Evolutionary conservation across 2,888 invertebrate species (phyloP).

Genomic region (Oscheius sp.): DNA sequence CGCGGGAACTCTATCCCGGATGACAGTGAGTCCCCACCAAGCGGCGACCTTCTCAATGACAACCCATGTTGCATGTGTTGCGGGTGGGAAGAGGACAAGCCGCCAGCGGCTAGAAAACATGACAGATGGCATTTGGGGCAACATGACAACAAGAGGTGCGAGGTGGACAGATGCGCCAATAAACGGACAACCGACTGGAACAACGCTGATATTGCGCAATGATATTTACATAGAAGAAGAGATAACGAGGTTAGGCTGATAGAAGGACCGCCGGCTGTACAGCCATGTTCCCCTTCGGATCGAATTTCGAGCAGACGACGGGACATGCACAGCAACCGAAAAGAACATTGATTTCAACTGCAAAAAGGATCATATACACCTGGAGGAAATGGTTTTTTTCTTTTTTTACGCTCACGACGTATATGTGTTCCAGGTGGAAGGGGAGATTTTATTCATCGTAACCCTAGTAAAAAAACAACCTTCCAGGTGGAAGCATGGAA

Average conservation of each 20-base stretch:
- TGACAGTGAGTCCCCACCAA: too few species aligned
- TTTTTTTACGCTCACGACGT: too few species aligned
- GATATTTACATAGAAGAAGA: constrained; percentile 27
- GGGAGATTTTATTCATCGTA: too few species aligned
- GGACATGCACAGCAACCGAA: too few species aligned
- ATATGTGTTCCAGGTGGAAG: too few species aligned
- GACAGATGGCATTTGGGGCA: constrained; percentile 15
- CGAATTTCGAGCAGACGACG: constrained; percentile 13
- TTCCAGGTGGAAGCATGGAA: too few species aligned
- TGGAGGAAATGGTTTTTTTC: too few species aligned
- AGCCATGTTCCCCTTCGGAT: not conserved
- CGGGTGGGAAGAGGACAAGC: not conserved
- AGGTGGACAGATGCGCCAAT: constrained; percentile 25
- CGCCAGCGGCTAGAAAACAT: constrained; percentile 3
- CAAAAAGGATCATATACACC: too few species aligned
- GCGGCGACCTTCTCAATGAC: too few species aligned
- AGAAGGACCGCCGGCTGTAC: constrained; percentile 3
- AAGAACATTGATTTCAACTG: too few species aligned
- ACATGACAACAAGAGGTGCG: constrained; percentile 17
- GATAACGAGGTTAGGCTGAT: constrained; percentile 9
- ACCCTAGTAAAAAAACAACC: too few species aligned
- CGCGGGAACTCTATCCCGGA: too few species aligned
- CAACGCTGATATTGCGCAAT: constrained; percentile 16
- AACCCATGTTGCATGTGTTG: constrained; percentile 13
- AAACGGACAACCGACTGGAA: constrained; percentile 12